Evolutionary conservation across 2,888 invertebrate genomes (phyloP), one percentile per base, ranked within the genome.

Genomic region (Stenodera caucasica): DNA sequence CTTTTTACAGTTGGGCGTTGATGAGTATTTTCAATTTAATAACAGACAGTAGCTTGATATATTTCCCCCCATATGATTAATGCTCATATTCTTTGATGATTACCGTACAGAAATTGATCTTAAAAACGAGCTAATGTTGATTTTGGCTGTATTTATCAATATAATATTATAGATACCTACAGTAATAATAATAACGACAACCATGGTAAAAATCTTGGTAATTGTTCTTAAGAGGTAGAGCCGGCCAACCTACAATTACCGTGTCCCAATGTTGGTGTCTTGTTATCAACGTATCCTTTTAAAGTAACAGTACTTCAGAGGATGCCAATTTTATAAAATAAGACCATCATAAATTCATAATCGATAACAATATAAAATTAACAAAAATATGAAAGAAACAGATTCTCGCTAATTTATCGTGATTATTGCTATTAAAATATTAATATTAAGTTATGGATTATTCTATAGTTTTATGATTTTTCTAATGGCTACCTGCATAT

Each of bases 11-110:
- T 40, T 18, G 37, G 9, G 40, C 5, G 18, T 18, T 40, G 15
- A 15, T 37, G 15, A 37, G n/a, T 15, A 11, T 40, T 40, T 40
- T 18, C 15, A 40, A 40, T 40, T 40, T 40, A 40, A 40, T 40
- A 40, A 40, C 40, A 40, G 40, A 40, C 40, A 40, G 40, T 40
- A 40, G 40, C 40, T 40, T 40, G 18, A 40, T 40, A 40, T 11
- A 40, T 40, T 21, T 40, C 21, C 12, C 9, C 21, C 12, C 9
- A 5, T 21, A 40, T 11, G 40, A 40, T 40, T 40, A 40, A 40
- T 40, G 40, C 21, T 40, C 12, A 5, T 18, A 9, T 18, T 8
- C 8, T 8, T 35, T n/a, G n/a, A n/a, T n/a, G n/a, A n/a, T n/a
- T n/a, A 26, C 26, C 26, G 5, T 4, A 26, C 3, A 26, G 5